Conservation (phyloP, 2,113 vertebrate species). For the Heterotilapia buettikoferi region DNA sequence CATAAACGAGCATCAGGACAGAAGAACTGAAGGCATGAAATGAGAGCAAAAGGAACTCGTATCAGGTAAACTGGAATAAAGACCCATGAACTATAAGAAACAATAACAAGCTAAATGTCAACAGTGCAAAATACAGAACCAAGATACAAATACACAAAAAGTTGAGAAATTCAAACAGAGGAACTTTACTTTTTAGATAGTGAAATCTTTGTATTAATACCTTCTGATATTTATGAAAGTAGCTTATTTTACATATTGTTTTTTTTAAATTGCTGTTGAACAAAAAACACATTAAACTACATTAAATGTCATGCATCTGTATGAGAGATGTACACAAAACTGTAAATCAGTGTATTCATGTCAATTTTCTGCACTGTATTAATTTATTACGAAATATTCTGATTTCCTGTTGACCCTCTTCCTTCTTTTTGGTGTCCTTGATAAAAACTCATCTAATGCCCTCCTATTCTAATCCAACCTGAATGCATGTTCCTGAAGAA, state of each 20-base stretch:
- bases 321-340: fast-evolving
- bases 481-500: not conserved
- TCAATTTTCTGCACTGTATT: not conserved
- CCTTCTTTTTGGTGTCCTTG: fast-evolving
- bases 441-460: fast-evolving
- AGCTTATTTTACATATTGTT: fast-evolving
- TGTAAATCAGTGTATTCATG: not conserved
- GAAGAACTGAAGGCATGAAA: not conserved
- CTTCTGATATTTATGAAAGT: fast-evolving
- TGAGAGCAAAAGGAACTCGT: fast-evolving
- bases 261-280: fast-evolving
- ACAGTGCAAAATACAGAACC: not conserved
- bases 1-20: too few species aligned
- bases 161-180: fast-evolving
- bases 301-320: not conserved
- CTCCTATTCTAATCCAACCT: not conserved
- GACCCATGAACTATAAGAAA: fast-evolving
- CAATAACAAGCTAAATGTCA: not conserved
- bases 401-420: not conserved
- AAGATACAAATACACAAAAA: not conserved
- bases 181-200: fast-evolving
- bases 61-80: fast-evolving
- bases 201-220: fast-evolving
- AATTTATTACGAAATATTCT: fast-evolving
- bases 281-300: not conserved